A percentile compares a stretch with the other conserved stretches of the same genome.
Conservation (phyloP, 2,888 invertebrate species). For the Pachydiplax longipennis region DNA sequence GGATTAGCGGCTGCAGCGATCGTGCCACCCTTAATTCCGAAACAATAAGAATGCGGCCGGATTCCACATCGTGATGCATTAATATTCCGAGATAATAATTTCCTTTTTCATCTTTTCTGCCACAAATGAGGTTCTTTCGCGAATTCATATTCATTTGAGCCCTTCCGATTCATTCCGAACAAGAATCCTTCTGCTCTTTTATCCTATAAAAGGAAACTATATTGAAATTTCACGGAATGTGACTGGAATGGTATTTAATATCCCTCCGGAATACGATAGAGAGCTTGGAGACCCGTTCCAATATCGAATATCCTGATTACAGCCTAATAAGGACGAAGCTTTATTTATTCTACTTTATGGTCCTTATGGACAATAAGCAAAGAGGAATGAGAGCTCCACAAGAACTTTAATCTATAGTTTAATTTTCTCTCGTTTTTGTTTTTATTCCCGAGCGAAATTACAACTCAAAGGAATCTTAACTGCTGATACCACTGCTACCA, state of each 20-base stretch:
- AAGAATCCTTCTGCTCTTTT: not conserved
- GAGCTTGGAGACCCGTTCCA: not conserved
- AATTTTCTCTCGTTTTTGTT: not conserved
- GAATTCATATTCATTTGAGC: slow-evolving; percentile 35
- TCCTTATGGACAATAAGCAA: slow-evolving; percentile 2
- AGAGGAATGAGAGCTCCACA: not conserved
- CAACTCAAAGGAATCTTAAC: not conserved
- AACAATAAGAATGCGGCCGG: not conserved
- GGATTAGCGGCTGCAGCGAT: not conserved
- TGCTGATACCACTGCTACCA: not conserved
- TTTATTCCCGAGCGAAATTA: not conserved
- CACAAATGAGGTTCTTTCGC: not conserved
- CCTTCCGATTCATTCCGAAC: not conserved
- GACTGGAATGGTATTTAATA: slow-evolving; percentile 14
- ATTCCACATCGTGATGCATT: not conserved
- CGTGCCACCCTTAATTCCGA: not conserved
- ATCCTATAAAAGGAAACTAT: not conserved
- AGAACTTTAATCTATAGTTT: not conserved
- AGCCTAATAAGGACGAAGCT: not conserved
- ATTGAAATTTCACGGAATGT: slow-evolving; percentile 19
- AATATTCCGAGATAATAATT: not conserved
- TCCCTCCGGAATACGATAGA: not conserved
- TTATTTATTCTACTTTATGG: slow-evolving; percentile 25
- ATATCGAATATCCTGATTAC: not conserved
- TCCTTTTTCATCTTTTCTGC: not conserved